Base-by-base conservation (phyloP, 2,797 vertebrate genomes). In the Smutsia gigantea region DNA sequence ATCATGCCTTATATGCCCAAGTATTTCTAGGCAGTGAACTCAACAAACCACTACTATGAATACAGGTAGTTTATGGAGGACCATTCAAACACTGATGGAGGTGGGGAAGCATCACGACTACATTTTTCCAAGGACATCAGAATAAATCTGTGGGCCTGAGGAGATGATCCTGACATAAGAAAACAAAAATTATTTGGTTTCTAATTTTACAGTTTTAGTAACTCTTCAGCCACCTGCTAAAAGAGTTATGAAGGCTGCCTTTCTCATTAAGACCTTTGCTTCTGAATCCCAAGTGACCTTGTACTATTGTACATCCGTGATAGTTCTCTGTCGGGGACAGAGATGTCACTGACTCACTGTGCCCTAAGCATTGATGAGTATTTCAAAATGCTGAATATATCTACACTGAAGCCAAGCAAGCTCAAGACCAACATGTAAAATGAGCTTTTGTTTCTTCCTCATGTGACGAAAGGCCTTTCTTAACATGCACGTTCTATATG, bases 171-270 rank as follows among this genome's bases (percentile, higher is more conserved):
- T 81, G 92, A 92, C 55, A 29, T 49, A 34, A 64, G 83, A 88
- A 95, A 95, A 87, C 39, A 53, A 66, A 37, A 90, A 59, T 87
- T 59, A 71, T 42, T 93, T 90, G 64, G 49, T 89, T 93, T 63
- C 93, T 75, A 59, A 61, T 87, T 95, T 94, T 64, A 39, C 46
- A 34, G 87, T 95, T 92, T 95, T 94, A 92, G 81, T 81, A 90
- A 46, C 87, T 92, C 72, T 10, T 23, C 5, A 23, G 39, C 81
- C 5, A 0, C 84, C 93, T 79, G 75, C 94, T 61, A 14, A n/a
- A 51, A 78, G 55, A 55, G 29, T 61, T 82, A 51, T 7, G 53
- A 25, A 87, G 90, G 68, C 87, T 42, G 81, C 29, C 31, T 74
- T 74, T n/a, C 92, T 90, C 18, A 17, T 57, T 74, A 87, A 92